phyloP scores from a whole-genome alignment of 1,140 invertebrate genomes.

The Megathymus violae region DNA sequence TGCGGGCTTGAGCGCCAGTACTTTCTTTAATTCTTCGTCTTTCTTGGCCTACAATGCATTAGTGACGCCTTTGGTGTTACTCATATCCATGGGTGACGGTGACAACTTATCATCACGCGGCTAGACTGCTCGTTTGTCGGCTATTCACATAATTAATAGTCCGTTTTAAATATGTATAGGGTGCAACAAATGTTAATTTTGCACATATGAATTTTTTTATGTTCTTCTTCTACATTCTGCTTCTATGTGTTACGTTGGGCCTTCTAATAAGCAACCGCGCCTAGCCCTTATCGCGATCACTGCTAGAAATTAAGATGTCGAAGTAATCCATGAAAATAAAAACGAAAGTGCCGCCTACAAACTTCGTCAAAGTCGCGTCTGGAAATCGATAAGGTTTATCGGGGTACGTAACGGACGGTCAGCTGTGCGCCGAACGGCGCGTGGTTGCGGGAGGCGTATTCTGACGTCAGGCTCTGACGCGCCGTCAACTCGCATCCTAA shows the following conservation, averaged over 20 bases:
- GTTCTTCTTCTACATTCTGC: background rate
- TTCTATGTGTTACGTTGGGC: background rate
- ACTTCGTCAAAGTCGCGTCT: conserved; percentile 16
- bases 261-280: background rate
- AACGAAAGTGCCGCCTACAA: conserved; percentile 15
- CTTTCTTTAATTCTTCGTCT: too few species aligned
- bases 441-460: conserved; percentile 45
- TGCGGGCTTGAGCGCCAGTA: too few species aligned
- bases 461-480: conserved; percentile 57
- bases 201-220: background rate
- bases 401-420: conserved; percentile 38
- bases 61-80: too few species aligned
- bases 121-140: too few species aligned
- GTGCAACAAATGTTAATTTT: background rate
- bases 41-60: too few species aligned
- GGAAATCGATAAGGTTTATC: conserved; percentile 28
- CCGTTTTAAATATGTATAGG: too few species aligned
- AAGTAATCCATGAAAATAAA: background rate
- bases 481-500: conserved; percentile 39
- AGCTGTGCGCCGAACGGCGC: conserved; percentile 43
- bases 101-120: too few species aligned
- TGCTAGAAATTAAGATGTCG: background rate
- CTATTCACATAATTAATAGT: too few species aligned
- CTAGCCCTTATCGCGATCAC: background rate
- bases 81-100: too few species aligned